Percentiles rank a stretch among this genome's conserved stretches.
phyloP scores from a whole-genome alignment of 2,888 invertebrate species.

The Agriopis leucophaearia region DNA sequence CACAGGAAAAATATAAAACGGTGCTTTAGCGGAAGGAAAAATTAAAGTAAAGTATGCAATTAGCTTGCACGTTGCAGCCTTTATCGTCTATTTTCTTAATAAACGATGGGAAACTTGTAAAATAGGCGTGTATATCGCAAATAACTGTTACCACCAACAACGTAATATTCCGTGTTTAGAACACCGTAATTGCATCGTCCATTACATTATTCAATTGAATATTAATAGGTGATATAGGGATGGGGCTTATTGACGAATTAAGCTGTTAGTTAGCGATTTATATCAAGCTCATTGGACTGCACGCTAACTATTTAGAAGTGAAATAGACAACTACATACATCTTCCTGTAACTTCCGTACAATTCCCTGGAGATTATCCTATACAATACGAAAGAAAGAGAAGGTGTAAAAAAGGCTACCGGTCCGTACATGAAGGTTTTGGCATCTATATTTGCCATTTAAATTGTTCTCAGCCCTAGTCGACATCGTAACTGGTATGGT shows the following conservation, averaged over 20 bases:
- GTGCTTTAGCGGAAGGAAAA: constrained; percentile 7
- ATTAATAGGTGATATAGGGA: constrained; percentile 11
- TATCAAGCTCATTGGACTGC: constrained; percentile 2
- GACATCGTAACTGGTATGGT: too few relatives aligned
- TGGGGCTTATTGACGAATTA: constrained; percentile 19
- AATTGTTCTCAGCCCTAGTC: too few relatives aligned
- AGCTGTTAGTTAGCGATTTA: constrained; percentile 18
- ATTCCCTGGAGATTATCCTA: too few relatives aligned
- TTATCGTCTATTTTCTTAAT: constrained; percentile 18
- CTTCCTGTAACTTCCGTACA: too few relatives aligned
- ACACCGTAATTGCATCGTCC: constrained; percentile 19
- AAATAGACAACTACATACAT: neutral
- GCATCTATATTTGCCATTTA: too few relatives aligned
- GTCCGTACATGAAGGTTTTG: too few relatives aligned
- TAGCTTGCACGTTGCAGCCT: constrained; percentile 16
- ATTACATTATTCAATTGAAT: constrained; percentile 25
- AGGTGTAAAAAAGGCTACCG: too few relatives aligned
- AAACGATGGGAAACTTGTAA: constrained; percentile 21
- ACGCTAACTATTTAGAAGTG: neutral
- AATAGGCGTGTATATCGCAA: constrained; percentile 14
- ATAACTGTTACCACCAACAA: constrained; percentile 14
- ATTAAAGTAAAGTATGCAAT: constrained; percentile 22
- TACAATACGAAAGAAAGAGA: too few relatives aligned
- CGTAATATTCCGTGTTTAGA: constrained; percentile 18
- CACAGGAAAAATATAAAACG: constrained; percentile 8